Base-by-base conservation (phyloP, 1,140 invertebrate genomes). In the Dendrolimus kikuchii region DNA sequence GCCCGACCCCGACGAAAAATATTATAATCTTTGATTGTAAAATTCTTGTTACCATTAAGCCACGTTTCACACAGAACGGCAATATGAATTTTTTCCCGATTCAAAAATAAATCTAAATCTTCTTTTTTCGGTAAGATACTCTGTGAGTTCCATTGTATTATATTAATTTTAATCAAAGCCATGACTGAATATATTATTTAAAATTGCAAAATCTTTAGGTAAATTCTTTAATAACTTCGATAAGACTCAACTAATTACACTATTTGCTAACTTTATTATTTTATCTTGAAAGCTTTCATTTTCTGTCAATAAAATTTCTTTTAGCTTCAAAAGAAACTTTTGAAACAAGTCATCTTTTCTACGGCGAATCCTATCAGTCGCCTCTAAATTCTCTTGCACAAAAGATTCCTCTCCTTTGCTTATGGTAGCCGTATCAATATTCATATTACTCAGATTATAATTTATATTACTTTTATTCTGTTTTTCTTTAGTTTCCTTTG, bases 91-190 rank as follows among this genome's bases (percentile, higher is more conserved):
- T 57, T 60, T 46, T 57, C 49, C 5, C 55, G 62, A 38, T 10
- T 40, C 6, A 60, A 47, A 5, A 53, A 6, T 38, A 46, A 6
- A 8, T 56, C 42, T 23, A 60, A 53, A 1, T 44, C 45, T 39
- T 5, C 5, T 39, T 49, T 41, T 9, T 60, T 55, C 5, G 57
- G 55, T 40, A 7, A 41, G 5, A 64, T 7, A 53, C 62, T 60
- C 48, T 58, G 58, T 5, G 52, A 44, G 49, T 64, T 64, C 59
- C 59, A 60, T 8, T 60, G 59, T 23, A 60, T 36, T 4, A 64
- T 45, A 41, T 60, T 64, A 40, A 60, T n/a, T 5, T 40, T 56
- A 46, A 36, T 4, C 41, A n/a, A 40, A 8, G 38, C 42, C 44
- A 52, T 41, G 43, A 41, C 7, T 45, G 36, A 7, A 38, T 2